Base-by-base conservation (phyloP, 2,113 vertebrate species). In the Ursus arctos region DNA sequence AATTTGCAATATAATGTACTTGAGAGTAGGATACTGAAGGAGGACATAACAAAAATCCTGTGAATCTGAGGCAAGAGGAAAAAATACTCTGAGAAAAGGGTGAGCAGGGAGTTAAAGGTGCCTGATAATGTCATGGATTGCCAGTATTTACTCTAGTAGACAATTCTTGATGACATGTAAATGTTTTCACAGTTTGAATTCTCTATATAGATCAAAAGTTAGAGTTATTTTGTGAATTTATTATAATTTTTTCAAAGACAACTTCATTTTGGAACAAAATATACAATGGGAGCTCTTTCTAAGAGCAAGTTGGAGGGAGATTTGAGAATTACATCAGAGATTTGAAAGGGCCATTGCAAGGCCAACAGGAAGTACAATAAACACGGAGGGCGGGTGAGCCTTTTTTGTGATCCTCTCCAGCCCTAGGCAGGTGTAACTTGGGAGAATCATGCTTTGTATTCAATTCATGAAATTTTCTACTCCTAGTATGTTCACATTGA, bases 391-490 rank as follows among this genome's bases (percentile, higher is more conserved):
- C 0, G 2, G 4, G 9, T 74, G 59, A 87, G 53, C 8, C 18
- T 47, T 71, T 49, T 49, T 82, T 47, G 24, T 79, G 72, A 67
- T 65, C 28, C 1, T 84, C 18, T 76, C 21, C 36, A 72, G 16
- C 12, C 47, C 19, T 40, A 65, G 36, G 22, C 14, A 63, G 85
- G 55, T 49, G 11, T 24, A 21, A 24, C 65, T 59, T 79, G 31
- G 86, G 36, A 72, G 24, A 82, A 22, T 43, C 36, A 28, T 36
- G 7, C 19, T 79, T 97, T 83, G 31, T 61, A 83, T 88, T 93
- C 92, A 59, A 55, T 89, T 94, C 85, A 81, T 36, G 67, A 96
- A 55, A 92, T 89, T 93, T 89, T n/a, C n/a, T 80, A 51, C 31
- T 51, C 6, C 2, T 33, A 82, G 14, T 91, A 21, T 43, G 72